These are phyloP conservation scores for Eleutherodactylus coqui DNA, from an alignment of 2,797 vertebrate genomes.

Conservation along the genomic window DNA sequence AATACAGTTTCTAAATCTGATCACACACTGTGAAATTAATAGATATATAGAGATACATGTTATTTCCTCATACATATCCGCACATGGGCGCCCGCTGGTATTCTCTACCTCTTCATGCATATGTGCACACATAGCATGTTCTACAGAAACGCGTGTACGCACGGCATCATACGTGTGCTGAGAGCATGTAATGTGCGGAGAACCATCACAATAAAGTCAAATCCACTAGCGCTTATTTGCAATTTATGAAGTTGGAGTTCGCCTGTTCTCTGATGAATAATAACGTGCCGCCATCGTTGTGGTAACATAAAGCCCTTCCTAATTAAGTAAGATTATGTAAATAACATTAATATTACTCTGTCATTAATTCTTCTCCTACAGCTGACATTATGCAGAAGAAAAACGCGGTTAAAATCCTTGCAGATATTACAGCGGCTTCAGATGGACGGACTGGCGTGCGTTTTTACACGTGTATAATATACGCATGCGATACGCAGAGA, in stretches of 20 bases:
- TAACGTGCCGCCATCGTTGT: background rate
- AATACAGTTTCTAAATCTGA: slow-evolving; percentile 45
- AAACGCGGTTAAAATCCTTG: background rate
- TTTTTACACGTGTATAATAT: too few relatives aligned
- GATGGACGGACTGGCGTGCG: too few relatives aligned
- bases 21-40: slow-evolving; percentile 47
- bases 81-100: background rate
- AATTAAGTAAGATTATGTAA: background rate
- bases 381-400: background rate
- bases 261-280: background rate
- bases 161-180: background rate
- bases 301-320: background rate
- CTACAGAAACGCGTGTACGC: background rate
- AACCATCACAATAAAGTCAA: background rate
- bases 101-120: background rate
- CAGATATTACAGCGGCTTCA: too few relatives aligned
- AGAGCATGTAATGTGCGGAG: background rate
- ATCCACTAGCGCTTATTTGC: background rate
- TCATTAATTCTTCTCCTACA: background rate
- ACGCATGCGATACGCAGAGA: too few relatives aligned
- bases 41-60: background rate
- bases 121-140: background rate
- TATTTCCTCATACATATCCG: background rate
- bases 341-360: background rate
- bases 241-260: background rate